phyloP scores from a whole-genome alignment of 2,113 vertebrate genomes.

The Microcebus ravelobensis region DNA sequence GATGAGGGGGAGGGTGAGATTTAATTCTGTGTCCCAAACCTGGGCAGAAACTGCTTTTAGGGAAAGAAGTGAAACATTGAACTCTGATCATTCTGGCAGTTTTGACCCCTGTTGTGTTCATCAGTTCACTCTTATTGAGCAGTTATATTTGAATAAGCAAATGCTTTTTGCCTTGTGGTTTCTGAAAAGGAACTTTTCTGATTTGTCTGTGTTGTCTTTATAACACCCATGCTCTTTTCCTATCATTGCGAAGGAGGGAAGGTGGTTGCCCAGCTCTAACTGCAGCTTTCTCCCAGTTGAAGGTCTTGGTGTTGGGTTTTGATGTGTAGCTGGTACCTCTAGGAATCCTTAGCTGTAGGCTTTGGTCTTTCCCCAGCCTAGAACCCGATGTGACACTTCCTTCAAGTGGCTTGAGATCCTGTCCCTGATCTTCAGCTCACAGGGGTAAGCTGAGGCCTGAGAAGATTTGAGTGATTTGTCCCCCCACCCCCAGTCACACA shows the following conservation, averaged over 20 bases:
- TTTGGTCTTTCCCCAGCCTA: background rate
- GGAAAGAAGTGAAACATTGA: background rate
- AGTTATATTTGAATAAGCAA: conserved; percentile 15
- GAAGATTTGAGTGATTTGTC: background rate
- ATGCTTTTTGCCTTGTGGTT: conserved; percentile 6
- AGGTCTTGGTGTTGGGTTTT: background rate
- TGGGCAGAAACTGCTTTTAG: conserved; percentile 12
- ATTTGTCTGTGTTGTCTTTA: background rate
- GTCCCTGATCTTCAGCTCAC: conserved; percentile 7
- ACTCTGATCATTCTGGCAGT: background rate
- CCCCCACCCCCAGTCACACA: background rate
- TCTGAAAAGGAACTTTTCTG: background rate
- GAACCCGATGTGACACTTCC: conserved; percentile 18
- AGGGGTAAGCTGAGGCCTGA: background rate
- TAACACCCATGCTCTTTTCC: background rate
- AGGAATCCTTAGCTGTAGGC: background rate
- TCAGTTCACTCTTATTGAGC: conserved; percentile 14
- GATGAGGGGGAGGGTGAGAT: background rate
- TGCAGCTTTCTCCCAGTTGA: background rate
- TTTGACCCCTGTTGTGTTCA: background rate
- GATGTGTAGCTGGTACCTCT: background rate
- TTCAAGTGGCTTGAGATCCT: conserved; percentile 30
- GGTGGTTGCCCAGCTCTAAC: background rate
- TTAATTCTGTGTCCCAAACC: background rate
- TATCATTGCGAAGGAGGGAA: background rate